These are phyloP conservation scores for Caranx melampygus DNA, from an alignment of 2,113 vertebrate species.

Conservation along the genomic window DNA sequence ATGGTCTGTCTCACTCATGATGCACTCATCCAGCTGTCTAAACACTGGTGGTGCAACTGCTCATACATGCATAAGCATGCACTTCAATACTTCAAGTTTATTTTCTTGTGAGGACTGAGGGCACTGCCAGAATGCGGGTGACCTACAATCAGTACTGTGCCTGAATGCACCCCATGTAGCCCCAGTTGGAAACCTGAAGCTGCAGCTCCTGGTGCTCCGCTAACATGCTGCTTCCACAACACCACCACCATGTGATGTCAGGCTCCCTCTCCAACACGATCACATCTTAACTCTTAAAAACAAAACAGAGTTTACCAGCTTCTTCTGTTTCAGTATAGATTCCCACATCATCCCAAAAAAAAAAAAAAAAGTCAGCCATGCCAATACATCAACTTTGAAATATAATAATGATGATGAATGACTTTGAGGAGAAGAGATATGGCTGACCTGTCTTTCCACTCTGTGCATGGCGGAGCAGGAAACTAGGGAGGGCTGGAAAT, in stretches of 20 bases:
- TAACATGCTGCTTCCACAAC: not conserved
- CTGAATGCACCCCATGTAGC: not conserved
- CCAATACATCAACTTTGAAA: conserved; percentile 51
- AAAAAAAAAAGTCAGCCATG: not conserved
- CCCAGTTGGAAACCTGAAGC: not conserved
- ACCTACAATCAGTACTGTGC: not conserved
- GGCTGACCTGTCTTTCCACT: conserved; percentile 30
- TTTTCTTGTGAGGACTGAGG: not conserved
- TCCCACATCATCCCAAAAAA: not conserved
- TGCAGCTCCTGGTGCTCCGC: not conserved
- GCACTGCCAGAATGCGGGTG: not conserved
- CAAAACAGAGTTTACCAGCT: not conserved
- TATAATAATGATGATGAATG: conserved; percentile 38
- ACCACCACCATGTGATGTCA: not conserved
- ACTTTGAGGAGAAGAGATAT: conserved; percentile 27
- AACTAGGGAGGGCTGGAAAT: conserved; percentile 23
- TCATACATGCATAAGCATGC: too few species aligned
- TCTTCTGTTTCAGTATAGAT: conserved; percentile 18
- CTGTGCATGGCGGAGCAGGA: conserved; percentile 34
- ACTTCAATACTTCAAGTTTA: not conserved
- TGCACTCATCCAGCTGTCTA: too few species aligned
- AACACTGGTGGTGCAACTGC: too few species aligned
- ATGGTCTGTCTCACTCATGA: too few species aligned
- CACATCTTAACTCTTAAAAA: not conserved
- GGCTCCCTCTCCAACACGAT: not conserved